Base-by-base conservation (phyloP, 92 coral and sea anemone genomes). In the Epizoanthus stellaris region DNA sequence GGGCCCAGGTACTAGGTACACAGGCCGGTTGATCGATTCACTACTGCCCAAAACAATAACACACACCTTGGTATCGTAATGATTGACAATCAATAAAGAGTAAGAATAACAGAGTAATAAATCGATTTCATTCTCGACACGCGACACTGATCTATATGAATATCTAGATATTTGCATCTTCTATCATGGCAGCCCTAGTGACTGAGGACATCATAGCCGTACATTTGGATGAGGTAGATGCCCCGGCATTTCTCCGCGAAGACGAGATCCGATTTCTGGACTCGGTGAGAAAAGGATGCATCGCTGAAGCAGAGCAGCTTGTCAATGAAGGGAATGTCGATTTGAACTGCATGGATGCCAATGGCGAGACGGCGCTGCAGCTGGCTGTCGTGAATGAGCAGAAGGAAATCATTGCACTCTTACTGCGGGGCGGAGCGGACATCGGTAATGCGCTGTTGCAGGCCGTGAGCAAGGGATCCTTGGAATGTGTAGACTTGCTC, bases 351-450 rank as follows among this genome's bases (percentile, higher is more conserved):
- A 86, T 79, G 66, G 82, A 86, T 66, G 47, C 45, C 4, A 67
- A 86, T 43, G 89, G 89, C 69, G 64, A 59, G 13, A 86, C 89
- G 19, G 72, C 80, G 4, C 67, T 86, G 58, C 89, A 86, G 64
- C 45, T 86, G 17, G 89, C 89, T 40, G 70, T 79, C 2, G 40
- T 49, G n/a, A 80, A 68, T 23, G 75, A 64, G 10, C 45, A 67
- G 3, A 23, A 15, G 15, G 85, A 86, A 19, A 69, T 86, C 23
- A 47, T 79, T 57, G 42, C 47, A 34, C 73, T 67, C 70, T 23
- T 86, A 6, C 21, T 86, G 63, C 20, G 53, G 6, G 38, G 53
- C 30, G 85, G 80, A 19, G 85, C 89, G 1, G 85, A 86, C 39
- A 40, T 86, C 38, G 82, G 75, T 20, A 67, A 56, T 53, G 85